Base-by-base conservation (phyloP, 2,888 invertebrate species). In the Tridacna crocea region DNA sequence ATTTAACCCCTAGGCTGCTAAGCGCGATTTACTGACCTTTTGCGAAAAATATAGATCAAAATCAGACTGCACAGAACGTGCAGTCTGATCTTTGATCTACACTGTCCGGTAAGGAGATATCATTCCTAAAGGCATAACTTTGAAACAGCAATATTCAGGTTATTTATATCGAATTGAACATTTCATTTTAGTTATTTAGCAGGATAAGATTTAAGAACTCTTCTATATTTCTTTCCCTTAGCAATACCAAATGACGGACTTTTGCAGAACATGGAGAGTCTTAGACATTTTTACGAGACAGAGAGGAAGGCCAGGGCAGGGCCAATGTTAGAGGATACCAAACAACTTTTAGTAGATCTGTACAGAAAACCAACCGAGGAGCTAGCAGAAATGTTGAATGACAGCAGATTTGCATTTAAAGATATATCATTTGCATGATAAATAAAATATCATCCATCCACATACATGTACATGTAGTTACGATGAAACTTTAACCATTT, bases 271-370 rank as follows among this genome's bases (percentile, higher is more conserved):
- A 79, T 79, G 79, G 60, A 47, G 11, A 26, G 3, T 13, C 58
- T 75, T 36, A 17, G 46, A 26, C 79, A 72, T 36, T 75, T 46
- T n/a, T 66, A 70, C 22, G 19, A 61, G 22, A 79, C 75, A 27
- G 4, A 26, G 26, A n/a, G 51, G 8, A 79, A 79, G 63, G 26
- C 11, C 6, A n/a, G 47, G 8, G 79, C 79, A 19, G 79, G 79
- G 24, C 72, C 48, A 4, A 79, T 79, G 79, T n/a, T 70, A 24
- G 22, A 46, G n/a, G 61, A 75, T 36, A 75, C 79, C 26, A 47
- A 46, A 51, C 48, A 60, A 13, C 2, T 79, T 3, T 65, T 79
- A 13, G 60, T 75, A 46, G 72, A 75, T 17, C 70, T 79, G 19
- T 79, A 75, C 61, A 68, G 55, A 17, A 61, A 75, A 11, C 70